Conservation (phyloP, 2,113 vertebrate genomes). For the Quiscalus mexicanus region DNA sequence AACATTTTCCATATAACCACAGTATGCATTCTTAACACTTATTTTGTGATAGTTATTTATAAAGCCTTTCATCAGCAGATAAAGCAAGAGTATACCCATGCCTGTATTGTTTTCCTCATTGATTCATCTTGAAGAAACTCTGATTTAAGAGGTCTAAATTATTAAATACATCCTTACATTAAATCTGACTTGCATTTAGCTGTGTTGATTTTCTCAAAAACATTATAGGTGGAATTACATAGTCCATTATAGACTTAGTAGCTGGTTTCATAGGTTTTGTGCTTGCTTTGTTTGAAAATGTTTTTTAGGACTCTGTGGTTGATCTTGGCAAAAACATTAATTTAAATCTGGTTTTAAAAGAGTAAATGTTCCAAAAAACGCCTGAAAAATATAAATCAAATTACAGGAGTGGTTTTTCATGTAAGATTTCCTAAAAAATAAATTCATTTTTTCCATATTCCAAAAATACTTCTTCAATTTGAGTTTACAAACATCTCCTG, state of each 20-base stretch:
- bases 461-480: neutral
- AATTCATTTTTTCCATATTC: accelerated
- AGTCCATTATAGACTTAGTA: neutral
- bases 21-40: neutral
- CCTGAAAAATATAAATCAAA: neutral
- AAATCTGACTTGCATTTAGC: neutral
- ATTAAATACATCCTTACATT: neutral
- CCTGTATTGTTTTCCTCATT: neutral
- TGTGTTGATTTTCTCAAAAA: neutral
- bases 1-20: neutral
- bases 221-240: neutral
- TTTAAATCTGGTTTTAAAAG: neutral
- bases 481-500: neutral
- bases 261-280: neutral
- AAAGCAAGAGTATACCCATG: neutral
- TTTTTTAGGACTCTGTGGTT: neutral
- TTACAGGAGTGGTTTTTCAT: accelerated
- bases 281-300: neutral
- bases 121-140: neutral
- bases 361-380: neutral
- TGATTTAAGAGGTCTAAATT: neutral
- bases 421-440: neutral
- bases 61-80: neutral
- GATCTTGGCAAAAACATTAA: neutral
- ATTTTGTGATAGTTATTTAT: neutral